A percentile compares a stretch with the other conserved stretches of the same genome.
Conservation (phyloP, 2,888 invertebrate species). For the Eupeodes luniger region DNA sequence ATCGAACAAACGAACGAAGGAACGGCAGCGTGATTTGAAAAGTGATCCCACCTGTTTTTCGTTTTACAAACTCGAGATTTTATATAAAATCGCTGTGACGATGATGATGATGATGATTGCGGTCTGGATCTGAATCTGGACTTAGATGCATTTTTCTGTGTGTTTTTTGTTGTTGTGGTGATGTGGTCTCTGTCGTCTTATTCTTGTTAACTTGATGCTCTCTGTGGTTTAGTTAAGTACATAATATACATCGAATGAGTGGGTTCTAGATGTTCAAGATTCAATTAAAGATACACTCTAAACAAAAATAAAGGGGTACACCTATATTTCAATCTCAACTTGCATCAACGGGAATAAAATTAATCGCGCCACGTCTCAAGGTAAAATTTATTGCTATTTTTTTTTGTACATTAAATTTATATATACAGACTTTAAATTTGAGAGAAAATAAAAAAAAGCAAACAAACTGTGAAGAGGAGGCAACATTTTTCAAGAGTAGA, state of each 20-base stretch:
- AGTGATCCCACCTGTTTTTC: conserved; percentile 67
- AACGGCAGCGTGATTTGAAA: conserved; percentile 32
- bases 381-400: conserved; percentile 64
- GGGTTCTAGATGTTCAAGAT: conserved; percentile 55
- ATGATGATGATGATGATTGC: conserved; percentile 48
- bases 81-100: conserved; percentile 40
- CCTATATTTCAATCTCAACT: neutral
- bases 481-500: neutral
- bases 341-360: conserved; percentile 53
- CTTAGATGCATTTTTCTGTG: conserved; percentile 4
- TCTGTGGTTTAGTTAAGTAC: conserved; percentile 45
- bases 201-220: conserved; percentile 30
- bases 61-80: conserved; percentile 34
- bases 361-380: conserved; percentile 59
- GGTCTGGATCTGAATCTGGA: conserved; percentile 47
- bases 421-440: neutral
- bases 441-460: neutral
- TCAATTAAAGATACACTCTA: conserved; percentile 49
- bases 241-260: conserved; percentile 38
- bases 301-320: neutral
- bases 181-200: conserved; percentile 13
- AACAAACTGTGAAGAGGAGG: neutral
- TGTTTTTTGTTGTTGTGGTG: neutral
- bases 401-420: conserved; percentile 23
- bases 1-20: neutral